A percentile compares a stretch with the other conserved stretches of the same genome.
Evolutionary conservation across 2,113 vertebrate genomes (phyloP).

Genomic region (Acanthisitta chloris): DNA sequence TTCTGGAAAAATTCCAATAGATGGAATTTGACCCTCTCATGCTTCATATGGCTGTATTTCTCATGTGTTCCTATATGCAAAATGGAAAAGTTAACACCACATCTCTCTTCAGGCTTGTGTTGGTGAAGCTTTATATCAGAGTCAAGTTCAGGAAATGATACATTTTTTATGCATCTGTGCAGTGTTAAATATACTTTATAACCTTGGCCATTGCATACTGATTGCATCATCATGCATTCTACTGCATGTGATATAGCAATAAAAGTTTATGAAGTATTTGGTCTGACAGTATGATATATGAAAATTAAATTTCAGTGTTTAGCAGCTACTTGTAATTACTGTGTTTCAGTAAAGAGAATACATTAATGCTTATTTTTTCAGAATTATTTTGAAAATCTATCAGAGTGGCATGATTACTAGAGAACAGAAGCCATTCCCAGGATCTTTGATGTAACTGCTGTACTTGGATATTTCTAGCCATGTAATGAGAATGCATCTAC

Average conservation of each 20-base stretch:
- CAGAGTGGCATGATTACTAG: neutral
- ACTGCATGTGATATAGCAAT: neutral
- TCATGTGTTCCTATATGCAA: neutral
- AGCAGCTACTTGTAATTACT: neutral
- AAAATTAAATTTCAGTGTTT: neutral
- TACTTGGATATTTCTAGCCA: neutral
- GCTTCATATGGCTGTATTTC: neutral
- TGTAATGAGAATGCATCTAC: neutral
- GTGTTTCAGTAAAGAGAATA: neutral
- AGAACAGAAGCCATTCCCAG: neutral
- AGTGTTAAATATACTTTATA: neutral
- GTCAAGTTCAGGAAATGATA: neutral
- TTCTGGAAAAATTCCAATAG: neutral
- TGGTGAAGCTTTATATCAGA: neutral
- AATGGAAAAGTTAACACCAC: neutral
- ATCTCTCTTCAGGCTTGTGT: neutral
- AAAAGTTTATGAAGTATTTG: neutral
- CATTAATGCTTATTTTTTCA: neutral
- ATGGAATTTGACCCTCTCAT: neutral
- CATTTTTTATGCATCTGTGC: neutral
- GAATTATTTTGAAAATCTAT: neutral
- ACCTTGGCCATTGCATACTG: neutral
- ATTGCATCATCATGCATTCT: neutral
- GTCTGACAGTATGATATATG: neutral
- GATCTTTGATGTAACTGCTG: neutral